phyloP scores from a whole-genome alignment of 2,888 invertebrate genomes.

The Prenolepis imparis region DNA sequence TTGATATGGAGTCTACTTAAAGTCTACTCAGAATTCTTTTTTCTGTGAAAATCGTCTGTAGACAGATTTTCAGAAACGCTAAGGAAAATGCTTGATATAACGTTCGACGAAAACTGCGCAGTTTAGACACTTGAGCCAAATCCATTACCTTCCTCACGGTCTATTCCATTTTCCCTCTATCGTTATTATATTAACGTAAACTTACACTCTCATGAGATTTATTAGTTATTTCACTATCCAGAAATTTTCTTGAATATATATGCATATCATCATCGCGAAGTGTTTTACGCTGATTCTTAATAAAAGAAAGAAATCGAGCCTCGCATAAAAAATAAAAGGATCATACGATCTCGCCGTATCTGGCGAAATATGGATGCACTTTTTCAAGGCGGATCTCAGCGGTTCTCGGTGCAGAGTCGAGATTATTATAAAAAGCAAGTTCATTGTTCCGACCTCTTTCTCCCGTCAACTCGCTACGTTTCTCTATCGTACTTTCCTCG shows the following conservation, averaged over 20 bases:
- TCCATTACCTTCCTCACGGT: conserved; percentile 27
- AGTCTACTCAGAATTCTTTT: conserved; percentile 8
- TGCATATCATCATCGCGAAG: not conserved
- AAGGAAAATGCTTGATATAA: conserved; percentile 19
- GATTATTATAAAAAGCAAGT: conserved; percentile 79
- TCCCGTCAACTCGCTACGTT: conserved; percentile 54
- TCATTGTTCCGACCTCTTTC: conserved; percentile 82
- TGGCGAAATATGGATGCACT: conserved; percentile 23
- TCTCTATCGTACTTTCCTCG: conserved; percentile 42
- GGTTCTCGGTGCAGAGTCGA: not conserved
- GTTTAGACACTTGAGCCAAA: not conserved
- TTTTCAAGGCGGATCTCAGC: conserved; percentile 52
- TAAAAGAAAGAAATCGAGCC: not conserved
- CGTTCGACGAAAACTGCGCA: conserved; percentile 22
- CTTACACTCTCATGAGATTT: conserved; percentile 21
- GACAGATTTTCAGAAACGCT: conserved; percentile 3
- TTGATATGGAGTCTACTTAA: not conserved
- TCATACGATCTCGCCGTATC: conserved; percentile 26
- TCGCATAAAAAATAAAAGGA: not conserved
- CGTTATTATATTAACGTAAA: conserved; percentile 15
- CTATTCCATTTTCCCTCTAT: conserved; percentile 22
- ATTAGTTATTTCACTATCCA: conserved; percentile 21
- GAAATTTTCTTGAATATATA: conserved; percentile 21
- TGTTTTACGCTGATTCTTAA: not conserved
- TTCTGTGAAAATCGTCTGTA: not conserved